phyloP scores from a whole-genome alignment of 2,113 vertebrate species.

The Cryptoleucopteryx plumbea region DNA sequence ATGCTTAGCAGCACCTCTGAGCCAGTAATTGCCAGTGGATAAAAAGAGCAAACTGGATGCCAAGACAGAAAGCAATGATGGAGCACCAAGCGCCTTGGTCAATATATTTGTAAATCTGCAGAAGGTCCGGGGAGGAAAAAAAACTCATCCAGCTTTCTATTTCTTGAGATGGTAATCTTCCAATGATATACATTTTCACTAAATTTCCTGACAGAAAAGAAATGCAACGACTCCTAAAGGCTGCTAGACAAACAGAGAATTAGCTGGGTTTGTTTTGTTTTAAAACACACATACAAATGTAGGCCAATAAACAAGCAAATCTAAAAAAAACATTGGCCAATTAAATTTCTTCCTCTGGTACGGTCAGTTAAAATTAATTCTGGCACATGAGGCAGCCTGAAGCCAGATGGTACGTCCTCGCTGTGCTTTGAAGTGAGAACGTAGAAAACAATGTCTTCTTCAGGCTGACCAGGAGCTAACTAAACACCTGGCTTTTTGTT shows the following conservation, averaged over 20 bases:
- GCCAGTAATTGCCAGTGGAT: background rate
- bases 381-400: background rate
- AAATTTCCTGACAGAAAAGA: background rate
- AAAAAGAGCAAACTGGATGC: background rate
- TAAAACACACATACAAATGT: background rate
- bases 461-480: background rate
- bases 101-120: constrained; percentile 30
- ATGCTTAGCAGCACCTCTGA: background rate
- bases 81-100: background rate
- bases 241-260: background rate
- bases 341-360: background rate
- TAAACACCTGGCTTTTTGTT: background rate
- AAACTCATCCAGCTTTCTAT: background rate
- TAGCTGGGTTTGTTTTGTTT: background rate
- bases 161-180: background rate
- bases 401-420: background rate
- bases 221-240: background rate
- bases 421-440: background rate
- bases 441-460: background rate
- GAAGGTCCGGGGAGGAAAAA: background rate
- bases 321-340: background rate
- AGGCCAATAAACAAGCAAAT: background rate
- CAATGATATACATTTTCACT: background rate
- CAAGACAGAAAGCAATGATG: background rate
- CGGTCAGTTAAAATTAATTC: background rate